Base-by-base conservation (phyloP, 2,113 vertebrate species). In the Datnioides undecimradiatus region DNA sequence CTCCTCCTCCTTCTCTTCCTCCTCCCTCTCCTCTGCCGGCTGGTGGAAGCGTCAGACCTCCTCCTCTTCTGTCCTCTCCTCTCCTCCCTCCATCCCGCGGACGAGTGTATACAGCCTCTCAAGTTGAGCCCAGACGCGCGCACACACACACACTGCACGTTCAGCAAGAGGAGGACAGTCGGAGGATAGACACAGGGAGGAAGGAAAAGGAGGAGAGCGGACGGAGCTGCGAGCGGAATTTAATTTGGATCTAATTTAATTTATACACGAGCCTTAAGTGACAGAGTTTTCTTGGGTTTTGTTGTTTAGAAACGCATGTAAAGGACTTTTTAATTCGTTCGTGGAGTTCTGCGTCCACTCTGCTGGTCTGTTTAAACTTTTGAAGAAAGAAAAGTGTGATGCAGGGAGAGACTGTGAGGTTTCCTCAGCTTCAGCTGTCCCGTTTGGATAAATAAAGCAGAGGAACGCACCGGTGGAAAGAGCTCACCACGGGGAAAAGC, bases 11-110 rank as follows among this genome's bases (percentile, higher is more conserved):
- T 52, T 59, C 31, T 67, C 78, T 63, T 70, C 86, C n/a, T n/a
- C 57, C 65, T 65, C 86, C 75, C 74, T 80, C 83, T 88, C 80
- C 43, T 81, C 76, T 76, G 80, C 79, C 77, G 86, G 84, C 87
- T 90, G 76, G 63, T 90, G 80, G 85, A 87, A 80, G 84, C 85
- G 73, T 85, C 89, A 87, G 78, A 84, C 82, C 88, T 86, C 85
- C 69, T 76, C 74, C 82, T 82, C 82, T 23, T 69, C 68, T 73
- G 54, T 80, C 72, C 80, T 87, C 87, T 52, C 51, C 57, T 62
- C 57, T 74, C 73, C 80, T 87, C 84, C 63, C 80, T 91, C 79
- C 85, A 88, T 90, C 86, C 87, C 86, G 76, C 82, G 40, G 82
- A 87, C 78, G 77, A 87, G 79, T 82, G 76, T 76, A 34, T 31